Conservation (phyloP, 2,797 vertebrate genomes). For the Schizopygopsis pylzovi region DNA sequence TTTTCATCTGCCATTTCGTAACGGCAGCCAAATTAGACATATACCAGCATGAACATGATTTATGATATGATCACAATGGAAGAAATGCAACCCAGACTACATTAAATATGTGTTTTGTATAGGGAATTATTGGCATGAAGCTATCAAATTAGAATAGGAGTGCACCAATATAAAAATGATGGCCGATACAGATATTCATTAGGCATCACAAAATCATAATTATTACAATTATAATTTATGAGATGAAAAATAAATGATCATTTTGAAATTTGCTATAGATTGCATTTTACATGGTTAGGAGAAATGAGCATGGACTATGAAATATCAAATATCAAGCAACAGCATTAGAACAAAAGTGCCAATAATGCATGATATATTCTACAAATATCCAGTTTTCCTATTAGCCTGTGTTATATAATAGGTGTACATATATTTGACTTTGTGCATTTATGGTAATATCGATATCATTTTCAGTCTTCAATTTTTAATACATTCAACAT, state of each 20-base stretch:
- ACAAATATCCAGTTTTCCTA: too few relatives aligned
- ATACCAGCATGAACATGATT: not conserved
- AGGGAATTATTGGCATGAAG: not conserved
- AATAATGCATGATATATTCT: too few relatives aligned
- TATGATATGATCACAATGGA: not conserved
- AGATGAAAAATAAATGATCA: too few relatives aligned
- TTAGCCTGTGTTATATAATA: not conserved
- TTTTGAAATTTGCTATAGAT: too few relatives aligned
- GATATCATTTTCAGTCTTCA: not conserved
- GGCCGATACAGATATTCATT: not conserved
- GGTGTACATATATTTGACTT: not conserved
- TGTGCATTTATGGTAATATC: not conserved
- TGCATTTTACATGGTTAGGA: too few relatives aligned
- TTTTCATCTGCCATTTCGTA: not conserved
- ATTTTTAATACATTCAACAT: not conserved
- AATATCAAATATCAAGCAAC: too few relatives aligned
- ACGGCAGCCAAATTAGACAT: not conserved
- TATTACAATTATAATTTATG: too few relatives aligned
- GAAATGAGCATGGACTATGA: too few relatives aligned
- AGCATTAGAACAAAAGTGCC: too few relatives aligned
- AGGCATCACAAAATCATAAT: too few relatives aligned
- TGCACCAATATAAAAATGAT: not conserved
- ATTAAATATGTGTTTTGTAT: not conserved
- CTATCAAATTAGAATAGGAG: not conserved
- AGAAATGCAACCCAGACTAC: too few relatives aligned